These are phyloP conservation scores for Cisticola juncidis DNA, from an alignment of 2,113 vertebrate genomes.

Conservation along the genomic window DNA sequence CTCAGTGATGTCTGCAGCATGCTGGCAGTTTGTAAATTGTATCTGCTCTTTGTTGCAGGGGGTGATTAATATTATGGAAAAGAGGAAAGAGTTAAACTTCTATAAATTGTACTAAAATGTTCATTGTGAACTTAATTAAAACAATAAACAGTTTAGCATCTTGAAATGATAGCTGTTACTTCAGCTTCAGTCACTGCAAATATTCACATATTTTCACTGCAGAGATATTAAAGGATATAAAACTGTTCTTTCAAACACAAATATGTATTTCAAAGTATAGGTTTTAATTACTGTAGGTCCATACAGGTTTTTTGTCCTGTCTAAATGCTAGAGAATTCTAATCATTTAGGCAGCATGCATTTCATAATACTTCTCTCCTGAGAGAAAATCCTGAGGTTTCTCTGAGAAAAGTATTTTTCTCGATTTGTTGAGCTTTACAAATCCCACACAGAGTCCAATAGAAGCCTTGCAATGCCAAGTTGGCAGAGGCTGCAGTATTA, in stretches of 20 bases:
- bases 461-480: constrained; percentile 49
- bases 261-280: neutral
- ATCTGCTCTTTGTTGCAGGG: neutral
- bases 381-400: constrained; percentile 41
- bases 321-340: neutral
- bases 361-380: neutral
- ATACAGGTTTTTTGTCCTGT: neutral
- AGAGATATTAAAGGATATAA: neutral
- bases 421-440: constrained; percentile 20
- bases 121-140: neutral
- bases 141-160: neutral
- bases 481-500: constrained; percentile 64
- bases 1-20: neutral
- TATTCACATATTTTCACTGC: neutral
- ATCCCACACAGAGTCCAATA: constrained; percentile 47
- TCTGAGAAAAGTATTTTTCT: constrained; percentile 51
- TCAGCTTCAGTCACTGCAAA: neutral
- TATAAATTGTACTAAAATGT: neutral
- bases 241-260: neutral
- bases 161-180: neutral
- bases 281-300: neutral
- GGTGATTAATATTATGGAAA: neutral
- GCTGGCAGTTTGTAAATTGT: neutral
- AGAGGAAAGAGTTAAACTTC: neutral
- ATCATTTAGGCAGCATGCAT: neutral